Base-by-base conservation (phyloP, 2,888 invertebrate genomes). In the Linnaemya tessellans region DNA sequence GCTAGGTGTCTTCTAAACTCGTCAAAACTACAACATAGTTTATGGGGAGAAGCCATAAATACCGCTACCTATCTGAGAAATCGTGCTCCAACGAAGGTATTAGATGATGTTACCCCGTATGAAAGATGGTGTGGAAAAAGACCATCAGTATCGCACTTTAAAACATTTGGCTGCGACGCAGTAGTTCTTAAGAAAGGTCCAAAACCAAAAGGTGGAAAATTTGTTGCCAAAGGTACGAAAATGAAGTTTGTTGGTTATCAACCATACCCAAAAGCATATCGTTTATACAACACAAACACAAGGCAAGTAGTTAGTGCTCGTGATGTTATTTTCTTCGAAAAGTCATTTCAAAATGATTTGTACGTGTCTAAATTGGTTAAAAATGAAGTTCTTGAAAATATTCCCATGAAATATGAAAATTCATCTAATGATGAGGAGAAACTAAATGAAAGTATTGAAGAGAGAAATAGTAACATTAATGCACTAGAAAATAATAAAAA, bases 161-260 rank as follows among this genome's bases (percentile, higher is more conserved):
- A n/a, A n/a, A n/a, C n/a, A n/a, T n/a, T n/a, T n/a, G n/a, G n/a
- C n/a, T n/a, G n/a, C n/a, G n/a, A n/a, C n/a, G n/a, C n/a, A n/a
- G n/a, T n/a, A n/a, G n/a, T n/a, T n/a, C n/a, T n/a, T 35, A n/a
- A 58, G 5, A 58, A 58, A n/a, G 58, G 58, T 15, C 58, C 58
- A 35, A 60, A 35, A 10, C n/a, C 35, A 0, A 60, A 35, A 35
- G 35, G 18, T 3, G 35, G 18, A 8, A 60, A 60, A 10, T 60
- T 35, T 60, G 35, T 35, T 1, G 3, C 58, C 1, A 60, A 60
- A 60, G 35, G 58, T 10, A 35, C 35, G 11, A 60, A 35, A 35
- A 60, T 60, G 35, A 60, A 60, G 35, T 60, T 60, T 3, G 58
- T 60, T 3, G 58, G 58, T 8, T 60, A 60, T 35, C 35, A 60